Percentiles rank a stretch among this genome's conserved stretches.
Conservation (phyloP, 2,888 invertebrate species). For the Dioctria rufipes region DNA sequence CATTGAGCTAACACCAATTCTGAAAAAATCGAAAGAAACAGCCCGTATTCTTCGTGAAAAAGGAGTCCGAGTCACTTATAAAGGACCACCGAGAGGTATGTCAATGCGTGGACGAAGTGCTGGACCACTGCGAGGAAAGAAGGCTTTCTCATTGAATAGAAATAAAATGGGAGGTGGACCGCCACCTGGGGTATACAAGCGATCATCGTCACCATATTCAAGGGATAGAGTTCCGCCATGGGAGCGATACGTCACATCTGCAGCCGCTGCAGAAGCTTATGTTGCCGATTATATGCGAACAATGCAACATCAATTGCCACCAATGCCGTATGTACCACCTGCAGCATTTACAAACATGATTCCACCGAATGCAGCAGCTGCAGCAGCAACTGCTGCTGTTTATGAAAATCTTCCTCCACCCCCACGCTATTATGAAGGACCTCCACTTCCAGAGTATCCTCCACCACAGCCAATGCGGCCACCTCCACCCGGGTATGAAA, state of each 20-base stretch:
- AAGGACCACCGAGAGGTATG: conserved; percentile 73
- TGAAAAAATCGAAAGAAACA: conserved; percentile 88
- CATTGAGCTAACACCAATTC: conserved; percentile 89
- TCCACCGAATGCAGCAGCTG: conserved; percentile 73
- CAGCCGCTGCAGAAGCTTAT: conserved; percentile 86
- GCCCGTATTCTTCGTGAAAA: conserved; percentile 76
- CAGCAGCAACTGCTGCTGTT: conserved; percentile 65
- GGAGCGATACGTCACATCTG: conserved; percentile 76
- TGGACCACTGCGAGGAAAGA: conserved; percentile 72
- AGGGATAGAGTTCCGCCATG: conserved; percentile 78
- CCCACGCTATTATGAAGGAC: conserved; percentile 86
- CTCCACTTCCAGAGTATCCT: conserved; percentile 84
- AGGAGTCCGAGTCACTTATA: conserved; percentile 70
- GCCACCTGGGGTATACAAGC: conserved; percentile 66
- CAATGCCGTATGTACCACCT: conserved; percentile 87
- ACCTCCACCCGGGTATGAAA: conserved; percentile 76
- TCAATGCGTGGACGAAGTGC: conserved; percentile 70
- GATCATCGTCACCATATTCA: conserved; percentile 75
- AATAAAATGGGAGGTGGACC: conserved; percentile 73
- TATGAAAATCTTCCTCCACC: conserved; percentile 81
- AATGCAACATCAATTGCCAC: conserved; percentile 89
- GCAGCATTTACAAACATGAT: conserved; percentile 75
- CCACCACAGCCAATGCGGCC: conserved; percentile 71
- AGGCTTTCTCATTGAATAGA: conserved; percentile 78
- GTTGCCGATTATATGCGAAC: conserved; percentile 92